phyloP scores from a whole-genome alignment of 2,797 vertebrate genomes.

The Periophthalmus magnuspinnatus region DNA sequence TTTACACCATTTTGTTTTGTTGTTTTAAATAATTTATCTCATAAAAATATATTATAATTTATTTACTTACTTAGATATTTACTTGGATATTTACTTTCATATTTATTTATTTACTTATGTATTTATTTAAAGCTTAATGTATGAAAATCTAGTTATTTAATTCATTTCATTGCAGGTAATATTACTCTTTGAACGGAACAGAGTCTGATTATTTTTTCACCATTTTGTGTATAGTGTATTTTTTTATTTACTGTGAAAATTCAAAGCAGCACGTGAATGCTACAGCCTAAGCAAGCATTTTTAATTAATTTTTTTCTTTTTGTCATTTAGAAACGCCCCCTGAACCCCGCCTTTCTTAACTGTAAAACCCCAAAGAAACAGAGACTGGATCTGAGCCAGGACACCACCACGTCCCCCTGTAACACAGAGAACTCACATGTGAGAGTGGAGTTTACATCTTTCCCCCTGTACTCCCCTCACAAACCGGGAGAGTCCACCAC shows the following conservation, averaged over 20 bases:
- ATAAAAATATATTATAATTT: too few relatives aligned
- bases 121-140: not conserved
- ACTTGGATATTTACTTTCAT: too few relatives aligned
- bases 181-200: too few relatives aligned
- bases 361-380: slow-evolving; percentile 78
- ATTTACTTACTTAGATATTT: too few relatives aligned
- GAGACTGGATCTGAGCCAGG: slow-evolving; percentile 62
- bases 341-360: slow-evolving; percentile 67
- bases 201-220: too few relatives aligned
- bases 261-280: too few relatives aligned
- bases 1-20: too few relatives aligned
- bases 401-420: slow-evolving; percentile 14
- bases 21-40: too few relatives aligned
- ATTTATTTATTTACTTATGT: not conserved
- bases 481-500: slow-evolving; percentile 59
- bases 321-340: slow-evolving; percentile 75
- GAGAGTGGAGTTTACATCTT: slow-evolving; percentile 66
- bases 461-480: slow-evolving; percentile 62
- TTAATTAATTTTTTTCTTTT: slow-evolving; percentile 16
- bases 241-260: too few relatives aligned
- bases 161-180: too few relatives aligned
- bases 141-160: not conserved
- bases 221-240: too few relatives aligned
- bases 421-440: slow-evolving; percentile 44
- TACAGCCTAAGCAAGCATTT: not conserved